Conservation (phyloP, 2,888 invertebrate genomes). For the Ochropleura plecta region DNA sequence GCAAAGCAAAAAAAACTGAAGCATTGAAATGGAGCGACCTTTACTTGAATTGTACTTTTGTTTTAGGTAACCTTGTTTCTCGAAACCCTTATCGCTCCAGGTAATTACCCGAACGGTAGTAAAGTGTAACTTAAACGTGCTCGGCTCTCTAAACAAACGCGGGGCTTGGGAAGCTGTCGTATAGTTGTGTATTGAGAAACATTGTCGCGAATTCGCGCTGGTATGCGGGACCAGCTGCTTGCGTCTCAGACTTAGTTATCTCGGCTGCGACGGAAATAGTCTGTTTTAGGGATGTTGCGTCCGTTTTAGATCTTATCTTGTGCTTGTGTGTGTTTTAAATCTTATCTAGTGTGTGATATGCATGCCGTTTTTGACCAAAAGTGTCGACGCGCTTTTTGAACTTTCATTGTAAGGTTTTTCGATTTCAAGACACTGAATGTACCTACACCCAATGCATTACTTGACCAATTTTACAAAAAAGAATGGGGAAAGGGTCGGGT, state of each 20-base stretch:
- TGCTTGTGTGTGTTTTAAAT: constrained; percentile 28
- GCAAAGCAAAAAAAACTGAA: neutral
- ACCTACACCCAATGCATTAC: neutral
- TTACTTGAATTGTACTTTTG: constrained; percentile 46
- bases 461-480: neutral
- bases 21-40: neutral
- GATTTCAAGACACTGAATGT: constrained; percentile 20
- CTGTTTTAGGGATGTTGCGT: constrained; percentile 60
- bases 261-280: constrained; percentile 64
- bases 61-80: constrained; percentile 35
- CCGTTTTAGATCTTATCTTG: constrained; percentile 48
- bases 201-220: constrained; percentile 56
- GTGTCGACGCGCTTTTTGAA: neutral
- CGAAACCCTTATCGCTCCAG: constrained; percentile 55
- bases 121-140: constrained; percentile 41
- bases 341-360: constrained; percentile 30
- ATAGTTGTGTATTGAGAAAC: constrained; percentile 54
- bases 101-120: constrained; percentile 42
- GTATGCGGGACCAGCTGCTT: constrained; percentile 67
- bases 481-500: neutral
- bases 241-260: constrained; percentile 62
- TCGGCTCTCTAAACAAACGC: constrained; percentile 44
- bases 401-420: neutral
- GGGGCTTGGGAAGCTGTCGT: constrained; percentile 33
- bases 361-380: neutral